These are phyloP conservation scores for Enteromius radiatus DNA, from an alignment of 2,797 vertebrate species.

Conservation along the genomic window DNA sequence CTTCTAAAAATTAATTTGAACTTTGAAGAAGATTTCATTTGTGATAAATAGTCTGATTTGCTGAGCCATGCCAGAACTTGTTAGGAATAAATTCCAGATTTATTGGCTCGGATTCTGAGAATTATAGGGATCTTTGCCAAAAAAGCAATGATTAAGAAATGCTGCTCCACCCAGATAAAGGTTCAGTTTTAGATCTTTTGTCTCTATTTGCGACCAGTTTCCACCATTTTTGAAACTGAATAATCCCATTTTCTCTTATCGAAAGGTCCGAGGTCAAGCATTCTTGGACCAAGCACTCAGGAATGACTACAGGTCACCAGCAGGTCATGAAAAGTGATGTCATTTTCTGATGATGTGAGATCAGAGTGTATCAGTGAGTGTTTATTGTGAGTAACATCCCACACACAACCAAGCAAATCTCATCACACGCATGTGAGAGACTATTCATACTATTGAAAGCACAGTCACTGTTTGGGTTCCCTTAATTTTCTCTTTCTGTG, in stretches of 20 bases:
- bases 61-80: constrained; percentile 42
- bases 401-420: constrained; percentile 65
- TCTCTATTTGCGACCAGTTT: background rate
- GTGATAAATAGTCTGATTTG: constrained; percentile 30
- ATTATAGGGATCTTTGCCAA: constrained; percentile 26
- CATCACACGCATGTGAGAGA: constrained; percentile 44
- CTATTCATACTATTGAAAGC: constrained; percentile 5
- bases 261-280: constrained; percentile 6
- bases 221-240: background rate
- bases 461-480: constrained; percentile 40
- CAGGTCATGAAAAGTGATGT: constrained; percentile 44
- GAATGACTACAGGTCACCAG: constrained; percentile 28
- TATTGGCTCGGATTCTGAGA: constrained; percentile 41
- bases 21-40: background rate
- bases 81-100: constrained; percentile 46
- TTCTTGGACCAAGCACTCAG: background rate
- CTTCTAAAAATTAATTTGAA: background rate
- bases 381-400: constrained; percentile 56
- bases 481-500: constrained; percentile 10
- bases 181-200: background rate
- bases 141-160: background rate
- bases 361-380: constrained; percentile 16
- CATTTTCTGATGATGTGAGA: constrained; percentile 26
- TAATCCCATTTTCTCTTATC: background rate
- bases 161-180: background rate